These are phyloP conservation scores for Cantharis flavilabris DNA, from an alignment of 2,888 invertebrate species.

Conservation along the genomic window DNA sequence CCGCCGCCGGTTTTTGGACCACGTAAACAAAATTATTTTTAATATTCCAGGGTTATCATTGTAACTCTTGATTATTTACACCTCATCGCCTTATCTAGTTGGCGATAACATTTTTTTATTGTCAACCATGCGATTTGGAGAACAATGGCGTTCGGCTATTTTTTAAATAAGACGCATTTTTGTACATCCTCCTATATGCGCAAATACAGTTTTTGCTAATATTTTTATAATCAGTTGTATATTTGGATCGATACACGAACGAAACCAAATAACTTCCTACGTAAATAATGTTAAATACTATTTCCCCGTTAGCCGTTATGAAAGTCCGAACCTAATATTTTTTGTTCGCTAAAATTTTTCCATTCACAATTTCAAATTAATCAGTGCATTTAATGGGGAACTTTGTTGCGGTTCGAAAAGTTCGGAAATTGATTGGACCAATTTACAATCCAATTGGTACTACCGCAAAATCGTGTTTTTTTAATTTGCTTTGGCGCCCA, in stretches of 20 bases:
- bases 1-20: neutral
- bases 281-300: neutral
- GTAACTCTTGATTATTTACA: neutral
- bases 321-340: neutral
- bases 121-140: neutral
- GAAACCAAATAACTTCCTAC: neutral
- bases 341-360: neutral
- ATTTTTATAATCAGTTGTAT: neutral
- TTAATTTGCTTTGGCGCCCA: no score
- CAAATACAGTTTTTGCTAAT: neutral
- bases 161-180: neutral
- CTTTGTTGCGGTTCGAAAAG: neutral
- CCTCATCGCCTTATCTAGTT: neutral
- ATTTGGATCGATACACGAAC: neutral
- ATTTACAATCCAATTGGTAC: neutral
- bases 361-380: neutral
- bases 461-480: neutral
- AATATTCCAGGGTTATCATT: neutral
- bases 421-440: neutral
- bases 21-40: neutral
- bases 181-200: neutral
- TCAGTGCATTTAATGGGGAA: neutral
- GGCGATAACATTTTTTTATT: neutral
- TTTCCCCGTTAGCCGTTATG: neutral
- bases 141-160: neutral